Percentiles rank a stretch among this genome's conserved stretches.
Evolutionary conservation across 2,888 invertebrate genomes (phyloP).

Genomic region (Sthenelais limicola): DNA sequence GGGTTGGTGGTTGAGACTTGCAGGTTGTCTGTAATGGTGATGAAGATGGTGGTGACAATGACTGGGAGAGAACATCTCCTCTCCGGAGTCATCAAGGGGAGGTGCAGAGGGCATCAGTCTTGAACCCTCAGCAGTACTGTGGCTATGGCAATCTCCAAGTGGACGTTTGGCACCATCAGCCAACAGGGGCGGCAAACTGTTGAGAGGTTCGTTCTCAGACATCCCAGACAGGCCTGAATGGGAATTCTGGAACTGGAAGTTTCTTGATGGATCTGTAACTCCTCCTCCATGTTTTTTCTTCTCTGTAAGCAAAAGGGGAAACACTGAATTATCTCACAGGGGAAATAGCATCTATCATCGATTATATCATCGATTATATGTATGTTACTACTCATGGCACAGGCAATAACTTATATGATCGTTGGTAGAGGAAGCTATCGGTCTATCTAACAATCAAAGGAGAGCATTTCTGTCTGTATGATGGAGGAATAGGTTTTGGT

Average conservation of each 20-base stretch:
- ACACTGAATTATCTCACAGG: background rate
- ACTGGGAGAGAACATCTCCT: slow-evolving; percentile 19
- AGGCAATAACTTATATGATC: too few relatives aligned
- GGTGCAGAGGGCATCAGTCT: slow-evolving; percentile 17
- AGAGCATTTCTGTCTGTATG: too few relatives aligned
- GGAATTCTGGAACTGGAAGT: slow-evolving; percentile 33
- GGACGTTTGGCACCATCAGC: slow-evolving; percentile 23
- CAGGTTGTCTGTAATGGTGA: slow-evolving; percentile 3
- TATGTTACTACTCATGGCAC: background rate
- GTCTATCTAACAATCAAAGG: too few relatives aligned
- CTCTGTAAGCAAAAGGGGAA: slow-evolving; percentile 30
- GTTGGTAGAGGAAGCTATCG: too few relatives aligned
- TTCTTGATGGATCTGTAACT: slow-evolving; percentile 1
- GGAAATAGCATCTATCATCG: background rate
- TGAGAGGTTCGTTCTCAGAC: slow-evolving; percentile 18
- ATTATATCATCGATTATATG: background rate
- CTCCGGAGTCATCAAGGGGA: slow-evolving; percentile 16
- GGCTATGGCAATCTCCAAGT: too few relatives aligned
- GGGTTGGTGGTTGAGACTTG: slow-evolving; percentile 22
- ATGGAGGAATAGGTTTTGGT: too few relatives aligned
- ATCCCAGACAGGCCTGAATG: too few relatives aligned
- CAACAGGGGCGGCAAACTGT: slow-evolving; percentile 21
- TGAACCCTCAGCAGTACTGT: background rate
- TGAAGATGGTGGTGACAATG: slow-evolving; percentile 29
- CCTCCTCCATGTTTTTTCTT: slow-evolving; percentile 19